Evolutionary conservation across 2,888 invertebrate genomes (phyloP).

Genomic region (Pyrgus malvae): DNA sequence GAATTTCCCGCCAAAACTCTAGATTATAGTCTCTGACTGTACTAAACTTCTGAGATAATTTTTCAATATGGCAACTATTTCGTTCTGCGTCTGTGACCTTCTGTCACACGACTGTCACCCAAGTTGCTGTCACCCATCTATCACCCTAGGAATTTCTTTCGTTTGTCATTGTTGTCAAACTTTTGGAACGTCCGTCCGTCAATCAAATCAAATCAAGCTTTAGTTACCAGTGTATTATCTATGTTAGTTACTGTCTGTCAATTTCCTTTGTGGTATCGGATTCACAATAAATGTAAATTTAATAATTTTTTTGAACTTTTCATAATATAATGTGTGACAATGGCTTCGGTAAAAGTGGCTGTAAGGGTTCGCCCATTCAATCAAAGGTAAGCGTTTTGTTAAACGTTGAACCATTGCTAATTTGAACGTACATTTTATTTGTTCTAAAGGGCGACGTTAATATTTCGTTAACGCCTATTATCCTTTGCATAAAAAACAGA

Average conservation of each 20-base stretch:
- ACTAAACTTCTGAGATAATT: no score
- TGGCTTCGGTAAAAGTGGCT: conserved; percentile 96
- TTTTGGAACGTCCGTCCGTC: no score
- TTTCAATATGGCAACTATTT: no score
- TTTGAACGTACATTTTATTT: conserved; percentile 13
- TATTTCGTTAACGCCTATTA: conserved; percentile 1
- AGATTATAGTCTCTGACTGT: no score
- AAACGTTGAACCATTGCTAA: conserved; percentile 34
- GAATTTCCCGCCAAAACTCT: no score
- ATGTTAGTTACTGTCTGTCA: conserved; percentile 28
- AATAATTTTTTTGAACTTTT: conserved; percentile 52
- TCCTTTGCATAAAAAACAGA: background rate
- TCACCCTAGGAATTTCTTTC: no score
- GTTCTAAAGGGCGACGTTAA: conserved; percentile 9
- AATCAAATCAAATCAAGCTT: no score
- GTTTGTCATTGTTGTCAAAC: no score
- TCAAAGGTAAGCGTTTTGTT: conserved; percentile 84
- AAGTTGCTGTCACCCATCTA: no score
- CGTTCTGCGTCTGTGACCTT: no score
- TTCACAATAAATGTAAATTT: conserved; percentile 65
- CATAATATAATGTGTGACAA: conserved; percentile 81
- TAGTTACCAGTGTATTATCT: no score
- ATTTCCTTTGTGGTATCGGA: conserved; percentile 61
- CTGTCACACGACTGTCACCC: no score
- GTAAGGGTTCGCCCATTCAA: conserved; percentile 95